A percentile compares a stretch with the other conserved stretches of the same genome.
Conservation (phyloP, 2,888 invertebrate genomes). For the Adela reaumurella region DNA sequence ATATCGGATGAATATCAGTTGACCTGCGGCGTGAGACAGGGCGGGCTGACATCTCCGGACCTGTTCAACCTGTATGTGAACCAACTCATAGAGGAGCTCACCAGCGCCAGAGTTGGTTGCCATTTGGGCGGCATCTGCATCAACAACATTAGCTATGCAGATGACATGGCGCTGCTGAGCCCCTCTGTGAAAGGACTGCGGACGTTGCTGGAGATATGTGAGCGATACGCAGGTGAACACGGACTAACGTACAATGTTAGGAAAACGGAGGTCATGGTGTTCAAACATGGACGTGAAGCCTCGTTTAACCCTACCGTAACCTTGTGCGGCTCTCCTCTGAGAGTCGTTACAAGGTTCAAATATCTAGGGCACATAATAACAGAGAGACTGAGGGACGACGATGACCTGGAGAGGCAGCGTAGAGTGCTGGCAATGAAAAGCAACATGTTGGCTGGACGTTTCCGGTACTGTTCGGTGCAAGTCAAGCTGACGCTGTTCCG, state of each 20-base stretch:
- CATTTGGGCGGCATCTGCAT: constrained; percentile 1
- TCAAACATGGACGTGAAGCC: background rate
- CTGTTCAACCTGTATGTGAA: constrained; percentile 5
- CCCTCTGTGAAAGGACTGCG: background rate
- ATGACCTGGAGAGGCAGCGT: constrained; percentile 4
- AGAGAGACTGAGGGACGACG: constrained; percentile 2
- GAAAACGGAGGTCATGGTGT: background rate
- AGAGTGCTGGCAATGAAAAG: constrained; percentile 3
- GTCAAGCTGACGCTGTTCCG: constrained; percentile 3
- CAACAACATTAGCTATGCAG: constrained; percentile 4
- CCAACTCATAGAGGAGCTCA: constrained; percentile 4
- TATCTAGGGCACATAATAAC: constrained; percentile 4
- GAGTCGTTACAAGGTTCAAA: constrained; percentile 1
- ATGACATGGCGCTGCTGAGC: background rate
- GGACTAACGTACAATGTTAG: background rate
- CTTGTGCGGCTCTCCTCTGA: background rate
- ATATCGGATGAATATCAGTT: constrained; percentile 1
- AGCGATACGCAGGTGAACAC: background rate
- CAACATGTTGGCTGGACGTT: constrained; percentile 5
- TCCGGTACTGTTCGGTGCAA: constrained; percentile 1
- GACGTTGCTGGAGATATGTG: background rate
- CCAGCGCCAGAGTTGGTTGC: constrained; percentile 3
- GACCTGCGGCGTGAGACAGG: constrained; percentile 12
- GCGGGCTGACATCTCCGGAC: constrained; percentile 4
- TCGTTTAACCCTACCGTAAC: background rate